Evolutionary conservation across 2,797 vertebrate species (phyloP), one percentile per base, ranked within the genome.

Genomic region (Gouania willdenowi): DNA sequence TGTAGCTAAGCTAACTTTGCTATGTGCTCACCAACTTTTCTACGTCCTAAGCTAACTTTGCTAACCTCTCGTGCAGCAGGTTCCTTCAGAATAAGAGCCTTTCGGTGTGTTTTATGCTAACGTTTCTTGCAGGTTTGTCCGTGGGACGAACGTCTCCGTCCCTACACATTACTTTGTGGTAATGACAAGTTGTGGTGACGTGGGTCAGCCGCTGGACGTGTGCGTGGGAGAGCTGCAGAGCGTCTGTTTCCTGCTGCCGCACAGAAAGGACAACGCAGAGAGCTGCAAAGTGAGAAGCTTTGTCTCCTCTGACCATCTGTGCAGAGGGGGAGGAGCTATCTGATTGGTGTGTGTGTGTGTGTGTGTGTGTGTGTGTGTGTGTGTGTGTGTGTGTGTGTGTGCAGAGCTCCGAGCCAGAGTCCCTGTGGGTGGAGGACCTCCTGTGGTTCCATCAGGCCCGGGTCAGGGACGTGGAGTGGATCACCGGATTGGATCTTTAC

Each of bases 121-220:
- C n/a, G n/a, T n/a, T n/a, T n/a, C n/a, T 4, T 20, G 2, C 8
- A 75, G 90, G 54, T 64, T 77, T 5, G 36, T 79, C 4, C n/a
- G 55, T 1, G 77, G 58, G 19, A 78, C 83, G 3, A 71, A 69
- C 41, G 66, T 93, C 27, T 26, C 73, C 3, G 19, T 95, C 37
- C 95, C 96, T 20, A 94, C 94, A 1, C 96, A 98, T 54, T 98
- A 86, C 82, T 98, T 93, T 30, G 72, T 78, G 18, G 74, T 95
- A 3, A 16, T 98, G 30, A 90, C 89, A 25, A 94, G 89, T 67
- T 98, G 95, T 48, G 75, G 71, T 34, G 60, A 92, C 21, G 28
- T 42, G 0, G 62, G 69, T 1, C 55, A 79, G 31, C 38, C 59
- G 0, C 87, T 88, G 6, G 30, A 17, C 0, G 17, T 71, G 6